A percentile compares a stretch with the other conserved stretches of the same genome.
Conservation (phyloP, 37 sponge, comb jelly and placozoan species). For the Corticium candelabrum region DNA sequence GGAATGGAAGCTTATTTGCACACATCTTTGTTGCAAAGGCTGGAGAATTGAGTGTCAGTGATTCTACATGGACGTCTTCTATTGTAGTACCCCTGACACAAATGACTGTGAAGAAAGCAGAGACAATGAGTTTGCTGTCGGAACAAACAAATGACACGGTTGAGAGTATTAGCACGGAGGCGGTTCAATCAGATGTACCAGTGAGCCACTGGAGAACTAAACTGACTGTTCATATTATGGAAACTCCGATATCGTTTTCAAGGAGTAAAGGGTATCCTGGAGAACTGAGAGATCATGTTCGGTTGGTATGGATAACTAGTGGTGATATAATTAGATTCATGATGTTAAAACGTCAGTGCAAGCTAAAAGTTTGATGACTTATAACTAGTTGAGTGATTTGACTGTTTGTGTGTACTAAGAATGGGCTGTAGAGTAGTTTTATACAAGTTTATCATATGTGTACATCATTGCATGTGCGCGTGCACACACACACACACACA, state of each 20-base stretch:
- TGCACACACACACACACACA: too few relatives aligned
- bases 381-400: too few relatives aligned
- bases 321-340: background rate
- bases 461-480: too few relatives aligned
- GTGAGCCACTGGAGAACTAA: slow-evolving; percentile 67
- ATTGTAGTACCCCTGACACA: slow-evolving; percentile 33
- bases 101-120: slow-evolving; percentile 18
- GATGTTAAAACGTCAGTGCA: too few relatives aligned
- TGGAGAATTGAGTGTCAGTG: background rate
- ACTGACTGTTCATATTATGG: slow-evolving; percentile 44
- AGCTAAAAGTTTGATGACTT: too few relatives aligned
- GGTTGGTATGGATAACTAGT: background rate
- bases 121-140: background rate
- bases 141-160: background rate
- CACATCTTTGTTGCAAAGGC: slow-evolving; percentile 34
- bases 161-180: too few relatives aligned
- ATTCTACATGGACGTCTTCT: background rate
- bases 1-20: slow-evolving; percentile 62
- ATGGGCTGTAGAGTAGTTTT: too few relatives aligned
- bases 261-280: slow-evolving; percentile 21
- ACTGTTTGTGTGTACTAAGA: too few relatives aligned
- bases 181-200: too few relatives aligned
- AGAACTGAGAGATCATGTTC: slow-evolving; percentile 31
- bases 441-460: too few relatives aligned
- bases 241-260: slow-evolving; percentile 47